A percentile compares a stretch with the other conserved stretches of the same genome.
phyloP scores from a whole-genome alignment of 2,113 vertebrate species.

The Gavialis gangeticus region DNA sequence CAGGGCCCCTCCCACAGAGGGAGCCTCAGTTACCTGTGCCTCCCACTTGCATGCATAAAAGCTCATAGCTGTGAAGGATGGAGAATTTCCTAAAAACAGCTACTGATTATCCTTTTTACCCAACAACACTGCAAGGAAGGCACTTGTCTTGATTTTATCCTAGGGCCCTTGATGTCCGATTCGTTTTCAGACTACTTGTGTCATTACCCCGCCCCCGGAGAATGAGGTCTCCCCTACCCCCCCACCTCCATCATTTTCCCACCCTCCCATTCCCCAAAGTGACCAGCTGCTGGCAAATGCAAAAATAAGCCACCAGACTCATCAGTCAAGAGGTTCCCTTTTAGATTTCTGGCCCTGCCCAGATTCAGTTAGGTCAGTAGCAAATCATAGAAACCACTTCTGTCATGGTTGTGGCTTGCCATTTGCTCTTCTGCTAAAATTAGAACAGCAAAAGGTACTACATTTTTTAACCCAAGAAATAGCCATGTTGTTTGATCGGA shows the following conservation, averaged over 20 bases:
- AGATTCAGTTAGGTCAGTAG: neutral
- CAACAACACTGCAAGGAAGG: neutral
- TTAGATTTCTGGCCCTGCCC: neutral
- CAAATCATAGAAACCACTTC: neutral
- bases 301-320: neutral
- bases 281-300: neutral
- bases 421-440: neutral
- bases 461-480: neutral
- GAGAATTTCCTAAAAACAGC: neutral
- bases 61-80: neutral
- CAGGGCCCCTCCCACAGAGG: neutral
- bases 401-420: too few species aligned
- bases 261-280: neutral
- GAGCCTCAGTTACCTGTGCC: neutral
- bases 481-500: neutral
- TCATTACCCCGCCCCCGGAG: neutral
- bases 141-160: neutral
- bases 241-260: neutral
- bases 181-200: neutral
- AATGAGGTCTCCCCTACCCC: neutral
- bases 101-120: neutral
- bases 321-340: neutral
- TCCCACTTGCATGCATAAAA: neutral
- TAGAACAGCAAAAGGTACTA: neutral
- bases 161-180: neutral